Conservation (phyloP, 2,888 invertebrate genomes). For the Pyrrhosoma nymphula region DNA sequence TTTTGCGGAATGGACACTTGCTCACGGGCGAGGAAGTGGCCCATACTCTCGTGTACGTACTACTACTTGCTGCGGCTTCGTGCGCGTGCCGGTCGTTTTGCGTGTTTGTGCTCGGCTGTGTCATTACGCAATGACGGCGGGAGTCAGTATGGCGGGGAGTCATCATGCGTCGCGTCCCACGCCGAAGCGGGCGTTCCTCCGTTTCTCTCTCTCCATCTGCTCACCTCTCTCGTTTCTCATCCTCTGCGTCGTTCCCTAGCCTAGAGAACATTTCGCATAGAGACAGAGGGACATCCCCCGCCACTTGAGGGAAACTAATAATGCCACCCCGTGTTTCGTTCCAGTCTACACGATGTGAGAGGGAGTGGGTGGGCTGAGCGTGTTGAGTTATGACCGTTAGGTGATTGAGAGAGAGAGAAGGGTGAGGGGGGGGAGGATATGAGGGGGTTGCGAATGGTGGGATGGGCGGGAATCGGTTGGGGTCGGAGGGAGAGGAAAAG, state of each 20-base stretch:
- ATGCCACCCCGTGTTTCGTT: neutral
- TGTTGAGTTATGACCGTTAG: neutral
- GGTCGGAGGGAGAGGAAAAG: neutral
- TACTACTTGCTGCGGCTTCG: neutral
- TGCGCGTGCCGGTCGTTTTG: neutral
- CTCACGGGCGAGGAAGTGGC: neutral
- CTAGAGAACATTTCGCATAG: no score
- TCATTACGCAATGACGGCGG: neutral
- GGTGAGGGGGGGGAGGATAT: no score
- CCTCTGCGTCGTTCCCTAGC: neutral
- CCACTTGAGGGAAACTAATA: neutral
- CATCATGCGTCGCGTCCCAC: no score
- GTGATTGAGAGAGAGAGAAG: neutral
- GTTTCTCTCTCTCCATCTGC: neutral
- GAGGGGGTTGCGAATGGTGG: neutral
- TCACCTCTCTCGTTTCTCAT: neutral
- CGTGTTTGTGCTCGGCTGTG: constrained; percentile 1
- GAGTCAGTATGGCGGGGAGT: neutral
- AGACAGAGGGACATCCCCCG: no score
- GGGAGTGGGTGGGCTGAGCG: neutral
- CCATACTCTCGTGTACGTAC: neutral
- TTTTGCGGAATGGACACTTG: neutral
- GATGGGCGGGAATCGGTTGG: neutral
- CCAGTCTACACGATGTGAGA: neutral
- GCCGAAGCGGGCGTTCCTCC: no score